A percentile compares a stretch with the other conserved stretches of the same genome.
phyloP scores from a whole-genome alignment of 2,888 invertebrate genomes.

The Cataglyphis altisquamis region DNA sequence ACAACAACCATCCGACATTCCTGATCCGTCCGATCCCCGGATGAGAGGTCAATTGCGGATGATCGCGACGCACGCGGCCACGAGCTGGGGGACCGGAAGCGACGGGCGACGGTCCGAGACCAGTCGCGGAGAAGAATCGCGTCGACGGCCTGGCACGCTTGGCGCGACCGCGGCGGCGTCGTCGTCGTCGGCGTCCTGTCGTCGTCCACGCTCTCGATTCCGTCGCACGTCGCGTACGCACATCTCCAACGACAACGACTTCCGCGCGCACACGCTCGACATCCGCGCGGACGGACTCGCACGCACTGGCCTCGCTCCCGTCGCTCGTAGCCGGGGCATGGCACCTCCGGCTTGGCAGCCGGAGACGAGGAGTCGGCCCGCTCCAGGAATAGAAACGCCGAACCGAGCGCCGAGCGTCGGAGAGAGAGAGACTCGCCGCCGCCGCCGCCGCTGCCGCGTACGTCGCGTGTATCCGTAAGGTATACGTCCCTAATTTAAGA shows the following conservation, averaged over 20 bases:
- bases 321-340: slow-evolving; percentile 68
- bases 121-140: slow-evolving; percentile 9
- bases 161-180: neutral
- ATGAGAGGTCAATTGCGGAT: neutral
- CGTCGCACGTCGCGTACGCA: slow-evolving; percentile 73
- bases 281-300: slow-evolving; percentile 62
- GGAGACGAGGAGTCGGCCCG: slow-evolving; percentile 82
- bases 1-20: slow-evolving; percentile 22
- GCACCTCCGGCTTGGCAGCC: slow-evolving; percentile 81
- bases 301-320: slow-evolving; percentile 73
- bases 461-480: neutral
- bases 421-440: slow-evolving; percentile 1
- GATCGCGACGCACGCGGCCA: neutral
- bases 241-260: slow-evolving; percentile 48
- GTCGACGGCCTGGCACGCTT: neutral
- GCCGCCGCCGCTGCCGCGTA: neutral
- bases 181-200: slow-evolving; percentile 29
- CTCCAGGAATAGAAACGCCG: slow-evolving; percentile 86
- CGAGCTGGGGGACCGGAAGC: neutral
- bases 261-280: slow-evolving; percentile 78
- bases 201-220: slow-evolving; percentile 69
- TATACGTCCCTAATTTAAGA: slow-evolving; percentile 48
- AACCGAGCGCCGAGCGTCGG: slow-evolving; percentile 62
- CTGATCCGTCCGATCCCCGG: neutral
- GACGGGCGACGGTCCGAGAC: slow-evolving; percentile 9